Evolutionary conservation across 2,888 invertebrate genomes (phyloP), one percentile per base, ranked within the genome.

Genomic region (Meganola albula): DNA sequence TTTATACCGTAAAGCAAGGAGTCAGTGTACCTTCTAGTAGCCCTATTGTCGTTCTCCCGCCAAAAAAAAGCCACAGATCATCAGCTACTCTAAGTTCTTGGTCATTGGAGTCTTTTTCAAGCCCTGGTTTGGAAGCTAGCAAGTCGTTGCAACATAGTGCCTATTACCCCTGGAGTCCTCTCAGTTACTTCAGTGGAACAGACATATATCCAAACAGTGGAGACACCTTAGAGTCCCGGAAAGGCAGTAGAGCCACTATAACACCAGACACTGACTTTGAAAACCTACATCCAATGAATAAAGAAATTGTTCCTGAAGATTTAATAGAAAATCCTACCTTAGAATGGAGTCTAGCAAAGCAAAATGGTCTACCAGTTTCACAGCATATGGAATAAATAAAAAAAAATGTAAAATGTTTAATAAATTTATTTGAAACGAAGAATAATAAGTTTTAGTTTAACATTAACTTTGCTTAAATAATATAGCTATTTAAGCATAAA

Each of bases 121-220:
- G 67, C 24, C 31, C 44, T 0, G 59, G 53, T 0, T 7, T 30
- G 2, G 2, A 32, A 1, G 37, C 33, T 0, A 40, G 31, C 1
- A 23, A 33, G 6, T 40, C 45, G 0, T 16, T 30, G 1, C 5
- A 39, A 1, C 4, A 63, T 0, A 53, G 34, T 14, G 57, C 56
- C 0, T 56, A 44, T 4, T 65, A 60, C 20, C 69, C 68, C 0
- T 70, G 70, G 69, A 72, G 68, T 28, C 64, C 62, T 0, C 36
- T 31, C 4, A 58, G 63, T 0, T 37, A 29, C 2, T 7, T 33
- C 3, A 64, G 56, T 16, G 40, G 33, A 0, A 48, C 63, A 0
- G 67, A 70, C 10, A 25, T 43, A 0, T 78, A 78, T 35, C 77
- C 75, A 0, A 67, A 61, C 29, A 53, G 63, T 3, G 2, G 48